These are phyloP conservation scores for Siniperca scherzeri DNA, from an alignment of 2,797 vertebrate species.

Conservation along the genomic window DNA sequence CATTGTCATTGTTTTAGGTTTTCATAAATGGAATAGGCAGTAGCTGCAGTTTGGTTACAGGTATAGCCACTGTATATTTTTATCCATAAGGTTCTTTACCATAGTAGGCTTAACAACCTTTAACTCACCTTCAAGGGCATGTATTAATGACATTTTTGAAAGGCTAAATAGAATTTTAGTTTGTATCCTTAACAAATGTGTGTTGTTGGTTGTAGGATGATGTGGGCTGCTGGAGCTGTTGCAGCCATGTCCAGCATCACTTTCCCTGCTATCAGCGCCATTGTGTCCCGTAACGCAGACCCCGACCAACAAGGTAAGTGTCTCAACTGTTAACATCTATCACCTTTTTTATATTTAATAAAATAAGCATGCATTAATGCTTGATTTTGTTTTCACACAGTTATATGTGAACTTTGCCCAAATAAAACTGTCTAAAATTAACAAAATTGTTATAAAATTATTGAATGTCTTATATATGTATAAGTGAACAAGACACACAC, in stretches of 20 bases:
- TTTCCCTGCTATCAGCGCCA: constrained; percentile 94
- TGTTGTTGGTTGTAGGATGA: constrained; percentile 88
- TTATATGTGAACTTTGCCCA: background rate
- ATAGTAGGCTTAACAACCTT: background rate
- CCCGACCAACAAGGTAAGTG: constrained; percentile 92
- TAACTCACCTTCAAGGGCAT: background rate
- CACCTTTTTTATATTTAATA: background rate
- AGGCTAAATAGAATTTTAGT: background rate
- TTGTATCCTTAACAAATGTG: constrained; percentile 12
- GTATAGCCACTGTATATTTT: background rate
- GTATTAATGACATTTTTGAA: background rate
- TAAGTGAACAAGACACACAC: background rate
- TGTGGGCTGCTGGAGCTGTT: constrained; percentile 94
- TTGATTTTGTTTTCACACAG: background rate
- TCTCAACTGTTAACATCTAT: background rate
- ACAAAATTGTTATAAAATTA: background rate
- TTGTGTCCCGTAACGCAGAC: constrained; percentile 93
- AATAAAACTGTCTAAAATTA: background rate
- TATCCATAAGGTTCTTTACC: background rate
- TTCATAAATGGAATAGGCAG: background rate
- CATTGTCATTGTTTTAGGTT: background rate
- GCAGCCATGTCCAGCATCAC: constrained; percentile 97
- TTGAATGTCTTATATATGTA: background rate
- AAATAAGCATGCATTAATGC: background rate
- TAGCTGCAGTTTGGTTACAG: background rate